Conservation (phyloP, 2,113 vertebrate species). For the Gnathonemus echidnorhynchus region DNA sequence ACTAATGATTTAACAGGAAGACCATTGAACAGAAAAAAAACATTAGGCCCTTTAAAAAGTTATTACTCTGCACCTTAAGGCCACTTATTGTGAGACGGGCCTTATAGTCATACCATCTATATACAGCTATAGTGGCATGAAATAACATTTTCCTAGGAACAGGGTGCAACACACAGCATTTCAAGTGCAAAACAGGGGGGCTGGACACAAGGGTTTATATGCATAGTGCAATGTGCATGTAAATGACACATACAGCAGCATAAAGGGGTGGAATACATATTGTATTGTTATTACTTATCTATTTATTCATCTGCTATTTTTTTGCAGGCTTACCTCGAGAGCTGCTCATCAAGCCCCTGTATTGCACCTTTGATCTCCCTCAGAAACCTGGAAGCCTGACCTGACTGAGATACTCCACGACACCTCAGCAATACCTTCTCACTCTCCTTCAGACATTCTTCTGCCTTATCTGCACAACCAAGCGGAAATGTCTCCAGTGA, state of each 20-base stretch:
- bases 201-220: neutral
- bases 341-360: constrained; percentile 48
- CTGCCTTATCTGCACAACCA: constrained; percentile 45
- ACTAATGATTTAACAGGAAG: neutral
- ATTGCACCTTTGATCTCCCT: constrained; percentile 45
- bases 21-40: neutral
- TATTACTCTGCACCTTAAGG: neutral
- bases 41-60: neutral
- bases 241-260: neutral
- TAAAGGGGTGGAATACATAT: neutral
- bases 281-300: neutral
- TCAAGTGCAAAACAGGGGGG: neutral
- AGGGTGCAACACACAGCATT: neutral
- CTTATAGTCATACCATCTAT: neutral
- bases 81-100: neutral
- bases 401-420: constrained; percentile 34
- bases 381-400: constrained; percentile 44
- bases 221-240: neutral
- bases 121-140: neutral
- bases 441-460: constrained; percentile 46
- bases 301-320: neutral
- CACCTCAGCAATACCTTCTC: constrained; percentile 49
- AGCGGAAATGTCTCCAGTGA: neutral
- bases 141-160: neutral
- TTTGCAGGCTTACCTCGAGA: constrained; percentile 44